A percentile compares a stretch with the other conserved stretches of the same genome.
These are phyloP conservation scores for Uloborus plumipes DNA, from an alignment of 2,888 invertebrate genomes.

Conservation along the genomic window DNA sequence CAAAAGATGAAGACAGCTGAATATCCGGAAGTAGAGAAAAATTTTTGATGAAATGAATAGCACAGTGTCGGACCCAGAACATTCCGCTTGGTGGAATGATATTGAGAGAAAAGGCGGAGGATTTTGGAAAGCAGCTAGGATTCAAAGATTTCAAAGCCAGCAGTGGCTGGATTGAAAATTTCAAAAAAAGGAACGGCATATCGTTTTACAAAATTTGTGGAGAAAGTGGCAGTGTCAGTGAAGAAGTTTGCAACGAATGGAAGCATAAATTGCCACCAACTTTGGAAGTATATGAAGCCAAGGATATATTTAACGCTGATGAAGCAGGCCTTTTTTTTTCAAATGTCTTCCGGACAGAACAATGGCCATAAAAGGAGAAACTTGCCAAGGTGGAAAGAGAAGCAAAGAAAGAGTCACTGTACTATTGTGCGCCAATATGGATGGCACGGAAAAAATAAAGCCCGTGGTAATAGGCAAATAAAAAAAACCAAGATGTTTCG, in stretches of 20 bases:
- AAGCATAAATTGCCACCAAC: not conserved
- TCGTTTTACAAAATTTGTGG: no score
- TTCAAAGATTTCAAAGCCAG: not conserved
- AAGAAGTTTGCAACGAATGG: not conserved
- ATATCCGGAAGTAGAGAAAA: no score
- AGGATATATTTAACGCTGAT: not conserved
- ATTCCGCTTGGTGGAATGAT: not conserved
- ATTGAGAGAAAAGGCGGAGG: constrained; percentile 6
- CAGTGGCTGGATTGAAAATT: not conserved
- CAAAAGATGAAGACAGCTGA: no score
- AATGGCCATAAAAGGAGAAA: no score
- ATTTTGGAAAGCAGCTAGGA: not conserved
- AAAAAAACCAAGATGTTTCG: not conserved
- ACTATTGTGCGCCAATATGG: not conserved
- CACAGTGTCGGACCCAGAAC: no score
- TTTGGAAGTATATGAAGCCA: not conserved
- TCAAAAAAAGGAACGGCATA: not conserved
- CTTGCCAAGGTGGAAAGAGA: not conserved
- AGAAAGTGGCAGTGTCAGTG: not conserved
- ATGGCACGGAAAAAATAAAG: not conserved
- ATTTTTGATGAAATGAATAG: no score
- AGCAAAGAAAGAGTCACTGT: not conserved
- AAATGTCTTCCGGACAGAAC: not conserved
- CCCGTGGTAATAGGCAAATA: not conserved
- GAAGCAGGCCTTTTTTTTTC: constrained; percentile 1